Base-by-base conservation (phyloP, 2,113 vertebrate genomes). In the Takifugu bimaculatus region DNA sequence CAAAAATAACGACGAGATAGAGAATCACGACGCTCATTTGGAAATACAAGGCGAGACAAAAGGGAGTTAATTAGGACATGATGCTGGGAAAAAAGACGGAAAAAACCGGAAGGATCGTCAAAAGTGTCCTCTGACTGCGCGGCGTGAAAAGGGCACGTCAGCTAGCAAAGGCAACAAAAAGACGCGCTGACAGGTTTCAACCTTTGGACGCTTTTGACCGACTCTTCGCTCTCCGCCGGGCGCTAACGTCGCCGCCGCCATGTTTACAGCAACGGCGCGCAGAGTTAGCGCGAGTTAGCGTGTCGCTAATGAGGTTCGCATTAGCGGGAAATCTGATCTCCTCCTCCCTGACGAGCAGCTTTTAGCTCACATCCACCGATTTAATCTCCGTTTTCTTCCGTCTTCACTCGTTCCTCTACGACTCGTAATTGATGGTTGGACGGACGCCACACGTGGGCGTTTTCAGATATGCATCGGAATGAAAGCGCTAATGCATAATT, bases 41-140 rank as follows among this genome's bases (percentile, higher is more conserved):
- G 71, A 86, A 83, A 85, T 84, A 81, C 84, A 86, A 47, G 47
- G 65, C 14, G 62, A 84, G 72, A 86, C 85, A 87, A 88, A 83
- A 76, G 82, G 65, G 78, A 83, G 82, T 80, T 89, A 87, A 87
- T 89, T 88, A 85, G 85, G 75, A 87, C 82, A 74, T 57, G 72
- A 60, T 66, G 13, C 4, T 6, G 13, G 27, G 13, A 54, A 32
- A 35, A 54, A 72, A 61, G 25, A 20, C 54, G 54, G 67, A 63
- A 70, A 78, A 74, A 74, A 64, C 55, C 58, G 63, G 20, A 77
- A 55, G 73, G 60, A 56, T 70, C 72, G 78, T 77, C 81, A 78
- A 75, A 87, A 81, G 63, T 65, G 70, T 75, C 72, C 61, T 39
- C 62, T 60, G 68, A 77, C 73, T 68, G 68, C 65, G 64, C 66